Evolutionary conservation across 2,797 vertebrate genomes (phyloP), one percentile per base, ranked within the genome.

Genomic region (Alcedo atthis): DNA sequence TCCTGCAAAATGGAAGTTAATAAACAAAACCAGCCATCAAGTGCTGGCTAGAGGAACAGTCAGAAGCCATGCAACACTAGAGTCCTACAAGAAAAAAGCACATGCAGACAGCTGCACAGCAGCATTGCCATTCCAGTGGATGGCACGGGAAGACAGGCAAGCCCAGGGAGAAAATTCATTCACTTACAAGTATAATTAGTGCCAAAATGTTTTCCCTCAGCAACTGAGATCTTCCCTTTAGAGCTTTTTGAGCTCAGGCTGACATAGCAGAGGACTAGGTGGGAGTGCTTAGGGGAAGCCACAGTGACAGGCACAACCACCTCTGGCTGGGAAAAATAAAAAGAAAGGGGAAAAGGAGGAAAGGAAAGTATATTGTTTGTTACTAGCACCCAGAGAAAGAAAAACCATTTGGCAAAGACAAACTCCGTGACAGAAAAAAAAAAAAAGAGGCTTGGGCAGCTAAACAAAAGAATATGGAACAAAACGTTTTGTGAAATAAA

Each of bases 151-250:
- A 92, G 89, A 94, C 28, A 94, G 87, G 71, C 43, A 92, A 94
- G 80, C 91, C 95, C 96, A 93, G 71, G 58, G 83, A 96, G 81
- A 96, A 96, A 94, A 90, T 81, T 77, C 96, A 96, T 95, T 97
- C 97, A 98, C 98, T 99, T 98, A 98, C 98, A 98, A 97, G 98
- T 97, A 94, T 97, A 98, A 97, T 97, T 98, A 98, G 97, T 97
- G 93, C 96, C 97, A 97, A 97, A 98, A 97, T 96, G 97, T 82
- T 97, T 97, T 96, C 98, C 96, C 86, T 98, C 97, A 97, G 98
- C 97, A 97, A 98, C 85, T 97, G 97, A 97, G 95, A 98, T 98
- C 96, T 96, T 97, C 96, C 98, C 97, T 87, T 96, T 98, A 92
- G 92, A 92, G 91, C 84, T 94, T 97, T 97, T 96, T 98, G 96